Evolutionary conservation across 1,140 invertebrate genomes (phyloP), one percentile per base, ranked within the genome.

Genomic region (Pinna nobilis): DNA sequence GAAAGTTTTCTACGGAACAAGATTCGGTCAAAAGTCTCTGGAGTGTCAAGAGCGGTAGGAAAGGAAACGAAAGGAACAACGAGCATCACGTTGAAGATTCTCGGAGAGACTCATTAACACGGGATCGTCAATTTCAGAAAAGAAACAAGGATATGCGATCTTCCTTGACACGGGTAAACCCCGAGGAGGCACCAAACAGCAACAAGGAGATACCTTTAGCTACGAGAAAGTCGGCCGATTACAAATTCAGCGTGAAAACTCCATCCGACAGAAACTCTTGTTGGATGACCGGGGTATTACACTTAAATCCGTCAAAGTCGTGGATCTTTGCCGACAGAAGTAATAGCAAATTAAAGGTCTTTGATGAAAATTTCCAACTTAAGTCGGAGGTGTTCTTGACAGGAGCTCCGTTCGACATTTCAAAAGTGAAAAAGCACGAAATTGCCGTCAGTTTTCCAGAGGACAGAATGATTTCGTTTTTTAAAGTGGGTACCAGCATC

Each of bases 281-380:
- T 50, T 65, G 35, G 32, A 60, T 75, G 11, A 75, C 73, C 4
- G 73, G 73, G 18, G 66, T 75, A 28, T 28, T 57, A 3, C 28
- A 49, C 9, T 20, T 75, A 9, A n/a, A n/a, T n/a, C 51, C 60
- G 25, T 41, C 41, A 20, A 33, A 64, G 4, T 23, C 50, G 3
- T 59, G 67, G 41, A 23, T 75, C 5, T 70, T 68, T 50, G 51
- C 66, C 44, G 73, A 75, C 44, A 75, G 66, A 59, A 64, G 50
- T 28, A 75, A 75, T 41, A 55, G 25, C 6, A 75, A 75, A 68
- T 18, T 75, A 7, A 75, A 75, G 66, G 23, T 70, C 18, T 75
- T 41, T 25, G 53, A 65, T 18, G 23, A 35, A 3, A 25, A 66
- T 2, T 70, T 70, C 49, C 37, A 75, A 18, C 33, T 75, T 0